Conservation (phyloP, 2,797 vertebrate species). For the Halcyon badia region DNA sequence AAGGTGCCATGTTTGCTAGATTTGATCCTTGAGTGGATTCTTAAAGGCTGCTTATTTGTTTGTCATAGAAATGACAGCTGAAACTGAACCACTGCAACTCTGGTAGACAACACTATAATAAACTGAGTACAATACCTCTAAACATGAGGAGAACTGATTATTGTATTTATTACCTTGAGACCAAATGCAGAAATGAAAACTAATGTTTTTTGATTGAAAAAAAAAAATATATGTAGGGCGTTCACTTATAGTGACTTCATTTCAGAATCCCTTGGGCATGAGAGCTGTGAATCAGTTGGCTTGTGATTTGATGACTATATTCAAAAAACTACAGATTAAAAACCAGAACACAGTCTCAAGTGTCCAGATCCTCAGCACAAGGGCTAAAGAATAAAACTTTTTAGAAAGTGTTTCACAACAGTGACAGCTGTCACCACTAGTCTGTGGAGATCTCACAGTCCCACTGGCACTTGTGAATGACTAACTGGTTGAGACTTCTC, state of each 20-base stretch:
- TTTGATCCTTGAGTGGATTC: slow-evolving; percentile 30
- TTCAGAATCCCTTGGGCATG: slow-evolving; percentile 53
- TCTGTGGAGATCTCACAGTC: slow-evolving; percentile 1
- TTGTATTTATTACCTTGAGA: background rate
- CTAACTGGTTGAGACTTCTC: slow-evolving; percentile 28
- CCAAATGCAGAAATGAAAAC: background rate
- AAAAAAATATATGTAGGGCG: background rate
- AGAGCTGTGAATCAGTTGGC: slow-evolving; percentile 3
- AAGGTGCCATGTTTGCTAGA: background rate
- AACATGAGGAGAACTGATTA: background rate
- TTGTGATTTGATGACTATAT: slow-evolving; percentile 54
- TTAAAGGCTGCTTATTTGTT: slow-evolving; percentile 48
- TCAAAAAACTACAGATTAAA: slow-evolving; percentile 68
- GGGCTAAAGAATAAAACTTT: slow-evolving; percentile 73
- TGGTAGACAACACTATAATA: slow-evolving; percentile 15
- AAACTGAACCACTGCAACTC: background rate
- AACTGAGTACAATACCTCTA: slow-evolving; percentile 13
- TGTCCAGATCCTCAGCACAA: slow-evolving; percentile 59
- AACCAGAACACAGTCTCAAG: slow-evolving; percentile 57
- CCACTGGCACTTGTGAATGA: slow-evolving; percentile 36
- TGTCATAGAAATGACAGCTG: slow-evolving; percentile 16
- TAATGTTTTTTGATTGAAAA: background rate
- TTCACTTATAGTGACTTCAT: slow-evolving; percentile 29
- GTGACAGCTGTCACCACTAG: slow-evolving; percentile 68
- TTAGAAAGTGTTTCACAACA: slow-evolving; percentile 51